phyloP scores from a whole-genome alignment of 2,113 vertebrate species.

The Herpetotheres cachinnans region DNA sequence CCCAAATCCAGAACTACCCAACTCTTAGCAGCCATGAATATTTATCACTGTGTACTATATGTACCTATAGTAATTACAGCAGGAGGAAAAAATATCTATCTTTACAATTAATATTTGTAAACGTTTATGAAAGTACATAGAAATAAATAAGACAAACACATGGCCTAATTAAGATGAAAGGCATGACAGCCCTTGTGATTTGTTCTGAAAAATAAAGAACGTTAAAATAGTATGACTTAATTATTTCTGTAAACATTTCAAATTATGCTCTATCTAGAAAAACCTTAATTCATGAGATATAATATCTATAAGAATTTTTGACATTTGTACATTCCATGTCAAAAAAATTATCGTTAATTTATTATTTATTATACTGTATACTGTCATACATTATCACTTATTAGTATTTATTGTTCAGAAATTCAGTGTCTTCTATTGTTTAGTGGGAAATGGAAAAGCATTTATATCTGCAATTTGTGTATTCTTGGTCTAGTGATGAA shows the following conservation, averaged over 20 bases:
- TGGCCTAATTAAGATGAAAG: conserved; percentile 74
- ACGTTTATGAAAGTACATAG: conserved; percentile 70
- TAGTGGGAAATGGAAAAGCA: conserved; percentile 17
- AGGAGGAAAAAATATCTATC: conserved; percentile 62
- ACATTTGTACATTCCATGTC: conserved; percentile 20
- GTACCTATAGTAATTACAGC: conserved; percentile 54
- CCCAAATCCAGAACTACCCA: neutral
- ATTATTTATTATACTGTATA: conserved; percentile 50
- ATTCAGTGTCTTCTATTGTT: conserved; percentile 22
- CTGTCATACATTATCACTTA: conserved; percentile 43
- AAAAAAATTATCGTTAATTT: conserved; percentile 62
- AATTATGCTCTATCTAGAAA: conserved; percentile 47
- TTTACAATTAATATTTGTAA: conserved; percentile 66
- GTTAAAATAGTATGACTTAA: conserved; percentile 64
- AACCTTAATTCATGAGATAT: conserved; percentile 44
- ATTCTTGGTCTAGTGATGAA: neutral
- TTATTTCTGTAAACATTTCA: conserved; percentile 69
- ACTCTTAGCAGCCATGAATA: conserved; percentile 20
- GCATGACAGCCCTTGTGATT: conserved; percentile 67
- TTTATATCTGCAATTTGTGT: neutral
- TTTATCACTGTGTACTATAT: conserved; percentile 40
- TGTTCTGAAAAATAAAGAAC: conserved; percentile 66
- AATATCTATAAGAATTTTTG: conserved; percentile 43
- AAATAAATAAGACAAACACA: conserved; percentile 68
- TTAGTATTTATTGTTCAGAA: conserved; percentile 53